Base-by-base conservation (phyloP, 1,140 invertebrate genomes). In the Zaprionus ornatus region DNA sequence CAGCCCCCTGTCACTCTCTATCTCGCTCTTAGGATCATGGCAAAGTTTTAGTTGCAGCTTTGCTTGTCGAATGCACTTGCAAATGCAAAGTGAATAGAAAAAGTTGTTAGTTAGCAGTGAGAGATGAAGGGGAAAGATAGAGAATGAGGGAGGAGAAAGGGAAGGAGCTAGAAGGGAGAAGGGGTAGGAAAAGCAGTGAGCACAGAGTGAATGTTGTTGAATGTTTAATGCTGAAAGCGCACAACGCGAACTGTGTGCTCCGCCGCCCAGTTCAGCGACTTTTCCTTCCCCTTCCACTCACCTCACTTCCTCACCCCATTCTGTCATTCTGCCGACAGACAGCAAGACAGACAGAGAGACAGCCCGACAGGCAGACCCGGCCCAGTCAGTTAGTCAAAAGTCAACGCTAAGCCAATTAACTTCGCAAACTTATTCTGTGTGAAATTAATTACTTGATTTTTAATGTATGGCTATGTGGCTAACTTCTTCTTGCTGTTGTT, bases 371-470 rank as follows among this genome's bases (percentile, higher is more conserved):
- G 10, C 29, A 32, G 9, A 9, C 29, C 29, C 10, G 29, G 29
- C 29, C 29, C 29, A 32, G 29, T 17, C 61, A 68, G 54, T 85
- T 55, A 83, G 83, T 74, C 67, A 80, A 88, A 80, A 87, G 83
- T 77, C 72, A 82, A 60, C 72, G 67, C 66, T 72, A 74, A 82
- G 83, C 83, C 84, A 87, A 88, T 87, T 87, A 88, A 88, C 77
- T 78, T 82, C 65, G 80, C 74, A 74, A 87, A 87, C 84, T 83
- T 84, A 87, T 84, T 83, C 74, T 84, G 84, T 88, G 80, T 88
- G 80, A 87, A 87, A 88, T 78, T 80, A 83, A 80, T 88, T 80
- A 87, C 80, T 80, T 80, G 77, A 67, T 67, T 83, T 83, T 78
- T 55, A 80, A 80, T 82, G 59, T 66, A 82, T 57, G 65, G 54